Conservation (phyloP, 1,140 invertebrate species). For the Drosophila virilis region DNA sequence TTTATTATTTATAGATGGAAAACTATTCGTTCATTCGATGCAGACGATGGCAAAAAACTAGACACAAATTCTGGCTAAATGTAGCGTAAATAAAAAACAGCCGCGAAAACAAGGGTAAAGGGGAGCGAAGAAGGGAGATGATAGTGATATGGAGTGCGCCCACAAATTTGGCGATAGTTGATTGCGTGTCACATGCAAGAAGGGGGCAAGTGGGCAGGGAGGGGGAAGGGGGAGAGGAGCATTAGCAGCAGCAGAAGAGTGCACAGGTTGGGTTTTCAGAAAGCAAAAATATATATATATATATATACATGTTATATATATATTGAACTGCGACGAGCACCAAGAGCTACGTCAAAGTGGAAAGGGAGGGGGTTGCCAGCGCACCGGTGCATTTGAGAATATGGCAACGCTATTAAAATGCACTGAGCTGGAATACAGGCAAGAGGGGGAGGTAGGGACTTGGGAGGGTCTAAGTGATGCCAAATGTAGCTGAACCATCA, state of each 20-base stretch:
- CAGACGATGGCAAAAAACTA: not conserved
- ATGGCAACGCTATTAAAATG: conserved; percentile 65
- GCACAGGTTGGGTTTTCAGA: conserved; percentile 24
- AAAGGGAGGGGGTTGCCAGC: conserved; percentile 9
- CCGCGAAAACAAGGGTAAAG: not conserved
- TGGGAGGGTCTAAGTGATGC: conserved; percentile 5
- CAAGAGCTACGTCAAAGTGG: no score
- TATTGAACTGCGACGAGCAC: no score
- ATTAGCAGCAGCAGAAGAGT: not conserved
- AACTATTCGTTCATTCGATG: conserved; percentile 36
- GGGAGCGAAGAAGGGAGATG: conserved; percentile 1
- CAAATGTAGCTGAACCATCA: conserved; percentile 67
- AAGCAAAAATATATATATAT: conserved; percentile 36
- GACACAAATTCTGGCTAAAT: conserved; percentile 47
- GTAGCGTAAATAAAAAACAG: conserved; percentile 67
- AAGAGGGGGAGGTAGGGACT: no score
- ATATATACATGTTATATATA: conserved; percentile 49
- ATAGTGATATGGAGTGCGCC: conserved; percentile 26
- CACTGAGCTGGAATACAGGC: conserved; percentile 56
- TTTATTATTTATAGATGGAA: conserved; percentile 34
- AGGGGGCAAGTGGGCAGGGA: conserved; percentile 10
- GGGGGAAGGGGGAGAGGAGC: not conserved
- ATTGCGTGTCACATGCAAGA: conserved; percentile 74
- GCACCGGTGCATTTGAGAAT: conserved; percentile 27
- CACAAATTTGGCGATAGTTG: conserved; percentile 56